These are phyloP conservation scores for Hydrozoanthus tunicans DNA, from an alignment of 64 coral and sea anemone species.

Conservation along the genomic window DNA sequence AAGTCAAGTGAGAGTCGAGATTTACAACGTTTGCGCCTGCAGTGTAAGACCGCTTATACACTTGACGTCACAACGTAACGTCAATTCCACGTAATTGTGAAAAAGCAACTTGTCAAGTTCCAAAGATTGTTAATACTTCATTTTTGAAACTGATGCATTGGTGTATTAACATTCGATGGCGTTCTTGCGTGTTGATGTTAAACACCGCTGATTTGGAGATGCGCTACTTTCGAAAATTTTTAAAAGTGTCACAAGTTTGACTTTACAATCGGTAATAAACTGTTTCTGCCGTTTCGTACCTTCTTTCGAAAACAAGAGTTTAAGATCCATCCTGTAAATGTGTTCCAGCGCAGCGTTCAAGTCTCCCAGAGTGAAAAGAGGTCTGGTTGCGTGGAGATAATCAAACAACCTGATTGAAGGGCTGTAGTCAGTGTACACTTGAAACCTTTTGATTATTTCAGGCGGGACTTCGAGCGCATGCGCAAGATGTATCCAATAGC, in stretches of 20 bases:
- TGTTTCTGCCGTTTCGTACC: not conserved
- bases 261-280: not conserved
- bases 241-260: not conserved
- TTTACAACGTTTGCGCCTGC: too few relatives aligned
- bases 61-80: too few relatives aligned
- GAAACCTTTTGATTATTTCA: not conserved
- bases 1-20: too few relatives aligned
- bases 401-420: conserved; percentile 5
- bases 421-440: conserved; percentile 11
- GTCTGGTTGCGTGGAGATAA: not conserved
- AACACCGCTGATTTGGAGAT: too few relatives aligned
- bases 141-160: too few relatives aligned
- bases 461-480: not conserved
- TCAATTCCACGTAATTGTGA: too few relatives aligned
- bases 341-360: not conserved
- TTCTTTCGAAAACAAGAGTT: not conserved
- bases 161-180: too few relatives aligned
- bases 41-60: too few relatives aligned
- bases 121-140: too few relatives aligned
- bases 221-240: too few relatives aligned
- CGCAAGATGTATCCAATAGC: conserved; percentile 15
- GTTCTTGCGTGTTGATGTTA: too few relatives aligned
- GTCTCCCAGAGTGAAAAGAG: not conserved
- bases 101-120: too few relatives aligned
- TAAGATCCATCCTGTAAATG: not conserved